Evolutionary conservation across 2,888 invertebrate genomes (phyloP).

Genomic region (Latrodectus hesperus): DNA sequence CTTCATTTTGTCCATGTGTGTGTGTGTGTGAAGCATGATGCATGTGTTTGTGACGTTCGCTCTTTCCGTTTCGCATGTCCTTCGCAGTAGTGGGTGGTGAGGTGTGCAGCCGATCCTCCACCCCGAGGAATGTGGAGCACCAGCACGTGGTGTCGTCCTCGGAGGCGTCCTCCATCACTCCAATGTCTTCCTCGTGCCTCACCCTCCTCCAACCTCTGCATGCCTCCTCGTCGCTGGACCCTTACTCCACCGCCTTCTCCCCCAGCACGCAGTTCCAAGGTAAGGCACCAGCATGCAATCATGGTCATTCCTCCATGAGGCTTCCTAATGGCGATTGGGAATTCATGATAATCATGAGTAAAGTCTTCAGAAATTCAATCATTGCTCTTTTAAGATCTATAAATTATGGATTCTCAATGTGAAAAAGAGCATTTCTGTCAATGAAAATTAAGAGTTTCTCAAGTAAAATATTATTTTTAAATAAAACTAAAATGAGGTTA

Average conservation of each 20-base stretch:
- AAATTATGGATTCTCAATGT: no score
- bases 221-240: conserved; percentile 74
- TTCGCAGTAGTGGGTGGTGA: conserved; percentile 70
- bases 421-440: no score
- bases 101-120: conserved; percentile 71
- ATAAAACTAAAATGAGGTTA: no score
- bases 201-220: conserved; percentile 80
- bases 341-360: no score
- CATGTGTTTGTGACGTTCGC: conserved; percentile 52
- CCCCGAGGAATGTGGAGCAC: conserved; percentile 54
- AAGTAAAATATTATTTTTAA: no score
- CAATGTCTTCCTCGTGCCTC: conserved; percentile 75
- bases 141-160: conserved; percentile 53
- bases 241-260: conserved; percentile 79
- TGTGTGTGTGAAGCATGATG: conserved; percentile 30
- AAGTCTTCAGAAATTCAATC: no score
- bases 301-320: no score
- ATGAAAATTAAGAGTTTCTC: no score
- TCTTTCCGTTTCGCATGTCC: conserved; percentile 26
- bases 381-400: no score
- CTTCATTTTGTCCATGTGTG: conserved; percentile 6
- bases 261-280: conserved; percentile 82
- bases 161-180: conserved; percentile 70
- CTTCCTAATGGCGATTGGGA: no score
- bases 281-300: conserved; percentile 50